Base-by-base conservation (phyloP, 2,797 vertebrate species). In the Alfaro cultratus region DNA sequence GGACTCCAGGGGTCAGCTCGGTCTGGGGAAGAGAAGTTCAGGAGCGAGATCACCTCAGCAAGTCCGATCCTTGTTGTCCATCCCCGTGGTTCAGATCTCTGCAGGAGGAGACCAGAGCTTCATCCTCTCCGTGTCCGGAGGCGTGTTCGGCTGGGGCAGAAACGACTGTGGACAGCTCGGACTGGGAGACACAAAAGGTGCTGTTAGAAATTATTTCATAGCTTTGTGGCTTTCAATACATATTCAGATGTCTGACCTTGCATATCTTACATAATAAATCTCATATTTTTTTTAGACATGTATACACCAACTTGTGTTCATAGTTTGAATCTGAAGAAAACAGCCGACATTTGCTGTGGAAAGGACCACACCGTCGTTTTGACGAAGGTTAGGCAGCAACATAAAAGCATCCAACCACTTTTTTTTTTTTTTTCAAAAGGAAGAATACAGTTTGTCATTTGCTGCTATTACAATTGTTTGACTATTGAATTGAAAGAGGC, bases 51-150 rank as follows among this genome's bases (percentile, higher is more conserved):
- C 88, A 21, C 96, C 97, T 39, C 95, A 95, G 39, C 93, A 84
- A 31, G 87, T 97, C 76, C 92, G 74, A 16, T 92, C 91, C 78
- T 92, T 97, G 71, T 93, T 94, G 29, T 95, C 91, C 4, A 85
- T 96, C 71, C 97, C 96, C 0, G 83, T 97, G 94, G 95, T 96
- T 85, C 96, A 94, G 91, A 86, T 98, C 64, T 87, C 94, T 41
- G 97, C 97, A 23, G 97, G 97, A 0, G 96, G 96, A 80, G 95
- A 96, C 64, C 97, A 97, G 91, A 97, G 97, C 91, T 97, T 97
- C 73, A 95, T 95, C 88, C 90, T 97, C 41, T 96, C 97, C 4
- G 93, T 96, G 76, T 97, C 97, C 26, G 97, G 97, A 88, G 93
- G 93, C 11, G 96, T 98, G 77, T 96, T 97, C 78, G 89, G 93